phyloP scores from a whole-genome alignment of 1,140 invertebrate genomes.

The Eriosoma lanigerum region DNA sequence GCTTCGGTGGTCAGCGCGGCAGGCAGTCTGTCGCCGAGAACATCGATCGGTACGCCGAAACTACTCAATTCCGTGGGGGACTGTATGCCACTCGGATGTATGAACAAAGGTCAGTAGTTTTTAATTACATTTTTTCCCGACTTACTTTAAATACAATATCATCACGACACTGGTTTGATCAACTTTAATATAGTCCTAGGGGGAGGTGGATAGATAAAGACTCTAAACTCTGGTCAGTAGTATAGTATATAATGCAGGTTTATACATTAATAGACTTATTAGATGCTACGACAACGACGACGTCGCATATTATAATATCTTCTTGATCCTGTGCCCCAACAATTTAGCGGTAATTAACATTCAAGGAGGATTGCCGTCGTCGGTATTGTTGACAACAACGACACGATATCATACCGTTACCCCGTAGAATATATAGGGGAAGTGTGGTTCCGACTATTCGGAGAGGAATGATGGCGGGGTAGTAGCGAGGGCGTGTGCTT shows the following conservation, averaged over 20 bases:
- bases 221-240: no score
- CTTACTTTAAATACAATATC: no score
- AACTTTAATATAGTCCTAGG: no score
- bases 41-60: not conserved
- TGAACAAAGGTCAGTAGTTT: constrained; percentile 29
- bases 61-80: not conserved
- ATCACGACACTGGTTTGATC: no score
- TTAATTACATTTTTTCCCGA: not conserved
- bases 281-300: not conserved
- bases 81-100: constrained; percentile 24
- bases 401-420: not conserved
- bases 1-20: constrained; percentile 65
- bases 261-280: not conserved
- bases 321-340: not conserved
- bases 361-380: constrained; percentile 29
- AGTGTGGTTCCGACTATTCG: not conserved
- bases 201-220: no score
- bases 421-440: not conserved
- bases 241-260: no score
- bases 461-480: not conserved
- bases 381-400: constrained; percentile 6
- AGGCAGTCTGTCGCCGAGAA: constrained; percentile 27
- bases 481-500: not conserved
- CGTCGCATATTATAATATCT: not conserved
- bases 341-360: constrained; percentile 47